Percentiles rank a stretch among this genome's conserved stretches.
phyloP scores from a whole-genome alignment of 2,888 invertebrate genomes.

The Thera britannica region DNA sequence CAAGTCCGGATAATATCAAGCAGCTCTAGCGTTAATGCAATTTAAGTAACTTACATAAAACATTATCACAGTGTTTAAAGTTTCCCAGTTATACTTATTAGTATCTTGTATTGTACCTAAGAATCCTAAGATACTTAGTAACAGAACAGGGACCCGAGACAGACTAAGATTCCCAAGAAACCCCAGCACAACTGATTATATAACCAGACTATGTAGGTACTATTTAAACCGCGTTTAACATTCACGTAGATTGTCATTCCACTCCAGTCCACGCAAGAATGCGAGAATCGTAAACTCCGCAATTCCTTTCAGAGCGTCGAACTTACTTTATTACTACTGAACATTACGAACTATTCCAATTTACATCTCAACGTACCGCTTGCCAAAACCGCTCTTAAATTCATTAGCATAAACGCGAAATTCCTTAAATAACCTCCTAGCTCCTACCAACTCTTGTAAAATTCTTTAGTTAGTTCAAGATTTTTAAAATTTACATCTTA shows the following conservation, averaged over 20 bases:
- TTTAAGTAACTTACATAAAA: too few species aligned
- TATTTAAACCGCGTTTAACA: constrained; percentile 30
- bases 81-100: too few species aligned
- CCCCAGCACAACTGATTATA: background rate
- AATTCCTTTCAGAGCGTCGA: constrained; percentile 46
- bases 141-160: too few species aligned
- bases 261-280: constrained; percentile 41
- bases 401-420: constrained; percentile 18
- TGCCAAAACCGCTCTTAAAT: constrained; percentile 21
- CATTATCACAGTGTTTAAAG: too few species aligned
- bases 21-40: too few species aligned
- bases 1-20: too few species aligned
- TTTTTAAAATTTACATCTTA: constrained; percentile 1
- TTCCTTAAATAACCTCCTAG: constrained; percentile 14
- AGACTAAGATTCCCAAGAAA: background rate
- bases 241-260: constrained; percentile 41
- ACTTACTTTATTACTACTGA: constrained; percentile 44
- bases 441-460: constrained; percentile 5
- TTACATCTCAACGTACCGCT: constrained; percentile 46
- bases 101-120: too few species aligned
- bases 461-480: background rate
- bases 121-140: too few species aligned
- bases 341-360: constrained; percentile 64
- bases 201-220: background rate
- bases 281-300: constrained; percentile 45